phyloP scores from a whole-genome alignment of 1,140 invertebrate genomes.

The Bombus vancouverensis region DNA sequence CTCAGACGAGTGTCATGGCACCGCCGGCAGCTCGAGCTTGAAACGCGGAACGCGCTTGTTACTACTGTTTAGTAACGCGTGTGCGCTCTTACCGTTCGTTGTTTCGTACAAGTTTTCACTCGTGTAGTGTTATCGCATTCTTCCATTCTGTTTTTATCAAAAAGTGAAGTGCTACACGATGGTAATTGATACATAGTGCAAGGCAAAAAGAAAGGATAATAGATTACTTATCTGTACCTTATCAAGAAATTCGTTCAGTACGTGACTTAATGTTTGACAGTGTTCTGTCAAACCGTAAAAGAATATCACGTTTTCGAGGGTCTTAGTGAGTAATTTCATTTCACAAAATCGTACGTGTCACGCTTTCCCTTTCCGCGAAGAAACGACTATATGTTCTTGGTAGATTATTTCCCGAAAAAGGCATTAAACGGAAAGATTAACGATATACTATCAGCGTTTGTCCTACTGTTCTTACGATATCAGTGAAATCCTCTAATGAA shows the following conservation, averaged over 20 bases:
- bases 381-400: background rate
- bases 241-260: background rate
- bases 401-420: background rate
- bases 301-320: background rate
- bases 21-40: conserved; percentile 39
- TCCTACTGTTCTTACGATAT: too few relatives aligned
- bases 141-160: background rate
- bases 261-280: background rate
- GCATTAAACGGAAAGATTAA: background rate
- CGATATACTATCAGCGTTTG: conserved; percentile 8
- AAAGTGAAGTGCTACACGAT: background rate
- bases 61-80: conserved; percentile 43
- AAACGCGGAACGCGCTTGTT: conserved; percentile 20
- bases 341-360: background rate
- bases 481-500: background rate
- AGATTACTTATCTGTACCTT: background rate
- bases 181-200: conserved; percentile 9
- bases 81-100: conserved; percentile 7
- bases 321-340: background rate
- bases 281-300: background rate
- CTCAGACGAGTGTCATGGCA: conserved; percentile 21
- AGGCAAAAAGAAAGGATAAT: background rate
- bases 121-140: background rate
- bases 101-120: background rate
- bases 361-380: background rate